phyloP scores from a whole-genome alignment of 2,888 invertebrate genomes.

The Acronicta alni region DNA sequence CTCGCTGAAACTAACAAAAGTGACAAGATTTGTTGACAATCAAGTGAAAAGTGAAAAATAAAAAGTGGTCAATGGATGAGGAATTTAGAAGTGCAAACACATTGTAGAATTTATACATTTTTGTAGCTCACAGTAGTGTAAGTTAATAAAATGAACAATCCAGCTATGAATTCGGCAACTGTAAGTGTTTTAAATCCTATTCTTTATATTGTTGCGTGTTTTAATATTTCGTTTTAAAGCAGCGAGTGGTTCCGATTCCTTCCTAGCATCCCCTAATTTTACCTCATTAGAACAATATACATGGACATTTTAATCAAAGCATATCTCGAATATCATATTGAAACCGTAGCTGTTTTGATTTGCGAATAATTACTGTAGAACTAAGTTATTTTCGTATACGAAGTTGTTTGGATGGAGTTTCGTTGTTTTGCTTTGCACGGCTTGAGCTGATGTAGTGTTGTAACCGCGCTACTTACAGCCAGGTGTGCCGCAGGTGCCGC shows the following conservation, averaged over 20 bases:
- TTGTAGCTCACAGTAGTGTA: background rate
- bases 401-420: slow-evolving; percentile 26
- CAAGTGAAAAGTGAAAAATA: background rate
- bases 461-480: slow-evolving; percentile 83
- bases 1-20: background rate
- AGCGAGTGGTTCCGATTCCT: slow-evolving; percentile 22
- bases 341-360: slow-evolving; percentile 58
- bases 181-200: slow-evolving; percentile 69
- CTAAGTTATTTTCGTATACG: slow-evolving; percentile 29
- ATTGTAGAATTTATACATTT: too few relatives aligned
- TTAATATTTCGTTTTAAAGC: slow-evolving; percentile 8
- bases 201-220: too few relatives aligned
- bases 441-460: slow-evolving; percentile 82
- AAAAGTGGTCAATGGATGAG: slow-evolving; percentile 48
- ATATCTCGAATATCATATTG: slow-evolving; percentile 29
- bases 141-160: slow-evolving; percentile 64
- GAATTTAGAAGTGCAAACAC: slow-evolving; percentile 27
- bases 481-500: slow-evolving; percentile 93
- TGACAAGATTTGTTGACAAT: slow-evolving; percentile 12
- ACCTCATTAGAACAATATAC: slow-evolving; percentile 23
- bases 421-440: slow-evolving; percentile 80
- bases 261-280: slow-evolving; percentile 23
- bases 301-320: slow-evolving; percentile 20
- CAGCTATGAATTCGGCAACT: slow-evolving; percentile 85
- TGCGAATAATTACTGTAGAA: slow-evolving; percentile 52